Evolutionary conservation across 2,113 vertebrate species (phyloP).

Genomic region (Calypte anna): DNA sequence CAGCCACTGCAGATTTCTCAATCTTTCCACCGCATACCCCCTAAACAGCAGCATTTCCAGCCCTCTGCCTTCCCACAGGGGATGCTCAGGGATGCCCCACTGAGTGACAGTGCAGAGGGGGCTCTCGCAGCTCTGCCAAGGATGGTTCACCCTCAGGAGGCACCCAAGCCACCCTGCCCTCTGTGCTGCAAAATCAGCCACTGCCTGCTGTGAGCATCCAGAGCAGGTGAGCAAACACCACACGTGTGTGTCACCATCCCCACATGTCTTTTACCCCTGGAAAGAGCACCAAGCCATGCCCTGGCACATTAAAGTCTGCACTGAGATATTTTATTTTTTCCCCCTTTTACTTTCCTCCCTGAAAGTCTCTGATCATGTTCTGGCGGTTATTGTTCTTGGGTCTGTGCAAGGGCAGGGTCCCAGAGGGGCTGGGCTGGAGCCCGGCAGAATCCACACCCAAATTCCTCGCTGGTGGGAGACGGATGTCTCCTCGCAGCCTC

Average conservation of each 20-base stretch:
- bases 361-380: not conserved
- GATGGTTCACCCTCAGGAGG: fast-evolving
- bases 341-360: fast-evolving
- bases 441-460: slow-evolving; percentile 36
- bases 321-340: not conserved
- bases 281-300: fast-evolving
- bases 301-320: fast-evolving
- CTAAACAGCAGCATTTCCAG: not conserved
- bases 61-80: not conserved
- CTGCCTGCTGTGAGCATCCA: fast-evolving
- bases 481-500: slow-evolving; percentile 2
- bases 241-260: fast-evolving
- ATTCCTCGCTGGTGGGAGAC: slow-evolving; percentile 63
- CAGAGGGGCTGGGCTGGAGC: slow-evolving; percentile 26
- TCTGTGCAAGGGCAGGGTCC: not conserved
- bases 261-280: not conserved
- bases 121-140: not conserved
- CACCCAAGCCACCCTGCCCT: fast-evolving
- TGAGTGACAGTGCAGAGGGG: not conserved
- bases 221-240: fast-evolving
- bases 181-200: not conserved
- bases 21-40: not conserved
- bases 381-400: not conserved
- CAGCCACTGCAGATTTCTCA: not conserved
- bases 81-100: not conserved